Percentiles rank a stretch among this genome's conserved stretches.
Evolutionary conservation across 1,140 invertebrate genomes (phyloP).

Genomic region (Dryas iulia): DNA sequence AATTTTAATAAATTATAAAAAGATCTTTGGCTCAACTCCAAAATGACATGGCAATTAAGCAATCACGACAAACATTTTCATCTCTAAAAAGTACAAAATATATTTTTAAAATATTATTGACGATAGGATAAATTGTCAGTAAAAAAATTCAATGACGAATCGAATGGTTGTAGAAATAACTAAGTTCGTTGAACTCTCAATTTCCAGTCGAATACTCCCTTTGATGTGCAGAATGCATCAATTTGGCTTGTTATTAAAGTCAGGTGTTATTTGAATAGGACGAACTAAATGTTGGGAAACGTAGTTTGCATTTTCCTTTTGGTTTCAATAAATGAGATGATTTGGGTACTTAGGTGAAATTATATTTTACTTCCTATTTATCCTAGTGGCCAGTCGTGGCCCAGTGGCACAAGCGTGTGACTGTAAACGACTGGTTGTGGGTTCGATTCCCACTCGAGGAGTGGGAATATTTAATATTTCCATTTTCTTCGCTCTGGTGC

Average conservation of each 20-base stretch:
- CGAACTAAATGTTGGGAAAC: background rate
- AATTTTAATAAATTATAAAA: no score
- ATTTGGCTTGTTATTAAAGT: constrained; percentile 15
- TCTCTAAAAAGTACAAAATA: background rate
- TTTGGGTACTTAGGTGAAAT: background rate
- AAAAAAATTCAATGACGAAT: background rate
- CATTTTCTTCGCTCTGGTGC: no score
- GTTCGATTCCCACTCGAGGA: no score
- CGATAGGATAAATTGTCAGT: background rate
- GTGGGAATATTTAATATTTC: no score
- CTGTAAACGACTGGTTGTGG: no score
- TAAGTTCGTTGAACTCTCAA: constrained; percentile 4
- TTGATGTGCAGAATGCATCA: constrained; percentile 13
- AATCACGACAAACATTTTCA: no score
- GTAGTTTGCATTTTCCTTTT: background rate
- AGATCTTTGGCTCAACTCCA: no score
- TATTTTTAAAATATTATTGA: background rate
- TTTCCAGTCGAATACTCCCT: constrained; percentile 12
- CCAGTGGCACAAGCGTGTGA: no score
- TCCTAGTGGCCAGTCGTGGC: no score
- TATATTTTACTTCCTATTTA: background rate
- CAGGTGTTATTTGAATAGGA: constrained; percentile 15
- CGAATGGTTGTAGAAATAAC: background rate
- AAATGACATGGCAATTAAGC: no score
- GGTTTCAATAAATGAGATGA: background rate